Conservation (phyloP, 1,140 invertebrate species). For the Zaprionus vittiger region DNA sequence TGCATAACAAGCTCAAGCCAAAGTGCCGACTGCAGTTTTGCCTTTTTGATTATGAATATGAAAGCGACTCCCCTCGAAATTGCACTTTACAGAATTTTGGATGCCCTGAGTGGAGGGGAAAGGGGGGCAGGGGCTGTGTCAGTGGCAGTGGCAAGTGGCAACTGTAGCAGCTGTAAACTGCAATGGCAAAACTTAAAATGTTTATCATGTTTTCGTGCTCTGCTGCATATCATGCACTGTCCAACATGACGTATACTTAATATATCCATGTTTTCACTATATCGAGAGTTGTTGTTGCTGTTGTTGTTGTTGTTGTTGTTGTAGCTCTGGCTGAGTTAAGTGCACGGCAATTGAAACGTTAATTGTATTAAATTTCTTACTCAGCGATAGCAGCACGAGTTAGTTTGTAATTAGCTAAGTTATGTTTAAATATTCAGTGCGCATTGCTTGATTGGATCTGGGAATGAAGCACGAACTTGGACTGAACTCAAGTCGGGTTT, state of each 20-base stretch:
- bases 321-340: slow-evolving; percentile 8
- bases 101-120: not conserved
- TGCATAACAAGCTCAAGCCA: slow-evolving; percentile 20
- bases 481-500: slow-evolving; percentile 9
- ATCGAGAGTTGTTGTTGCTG: not conserved
- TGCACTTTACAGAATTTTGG: not conserved
- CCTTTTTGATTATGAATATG: slow-evolving; percentile 41
- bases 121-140: not conserved
- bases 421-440: slow-evolving; percentile 28
- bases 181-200: slow-evolving; percentile 18
- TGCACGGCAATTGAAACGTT: slow-evolving; percentile 49
- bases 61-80: slow-evolving; percentile 10
- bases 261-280: slow-evolving; percentile 22
- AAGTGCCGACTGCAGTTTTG: slow-evolving; percentile 14
- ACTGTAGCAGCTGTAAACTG: not conserved
- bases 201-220: slow-evolving; percentile 57
- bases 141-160: not conserved
- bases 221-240: not conserved
- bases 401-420: slow-evolving; percentile 35
- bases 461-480: slow-evolving; percentile 2
- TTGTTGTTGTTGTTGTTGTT: not conserved
- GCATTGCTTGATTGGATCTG: slow-evolving; percentile 6
- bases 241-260: slow-evolving; percentile 61
- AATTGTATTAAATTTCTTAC: slow-evolving; percentile 50
- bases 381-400: not conserved